Evolutionary conservation across 2,888 invertebrate species (phyloP).

Genomic region (Caenorhabditis sp.): DNA sequence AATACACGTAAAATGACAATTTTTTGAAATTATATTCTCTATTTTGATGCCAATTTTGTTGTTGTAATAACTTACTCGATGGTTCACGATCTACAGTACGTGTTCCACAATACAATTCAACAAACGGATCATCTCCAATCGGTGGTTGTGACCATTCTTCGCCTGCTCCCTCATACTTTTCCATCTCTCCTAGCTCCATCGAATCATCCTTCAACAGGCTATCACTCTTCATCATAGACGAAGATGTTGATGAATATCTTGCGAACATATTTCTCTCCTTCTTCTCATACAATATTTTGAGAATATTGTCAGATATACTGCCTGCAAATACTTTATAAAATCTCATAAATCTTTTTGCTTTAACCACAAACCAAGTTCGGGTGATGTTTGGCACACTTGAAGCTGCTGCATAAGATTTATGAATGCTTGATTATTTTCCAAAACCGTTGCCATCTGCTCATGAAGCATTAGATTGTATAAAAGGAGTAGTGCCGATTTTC

Average conservation of each 20-base stretch:
- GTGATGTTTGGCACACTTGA: constrained; percentile 19
- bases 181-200: neutral
- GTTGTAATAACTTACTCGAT: constrained; percentile 14
- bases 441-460: constrained; percentile 27
- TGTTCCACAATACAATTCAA: constrained; percentile 16
- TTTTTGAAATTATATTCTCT: too few relatives aligned
- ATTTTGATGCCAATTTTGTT: too few relatives aligned
- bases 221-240: neutral
- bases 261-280: constrained; percentile 15
- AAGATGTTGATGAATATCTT: neutral
- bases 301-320: constrained; percentile 27
- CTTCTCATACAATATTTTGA: constrained; percentile 31
- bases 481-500: constrained; percentile 19
- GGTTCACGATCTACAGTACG: constrained; percentile 14
- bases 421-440: constrained; percentile 26
- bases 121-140: constrained; percentile 17
- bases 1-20: too few relatives aligned
- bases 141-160: constrained; percentile 34
- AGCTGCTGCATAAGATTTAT: constrained; percentile 22
- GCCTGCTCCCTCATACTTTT: constrained; percentile 23
- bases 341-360: neutral
- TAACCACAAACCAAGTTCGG: constrained; percentile 14
- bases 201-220: constrained; percentile 10
- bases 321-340: constrained; percentile 10
- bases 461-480: constrained; percentile 35